Percentiles rank a stretch among this genome's conserved stretches.
phyloP scores from a whole-genome alignment of 2,797 vertebrate species.

The Enteromius mattozi region DNA sequence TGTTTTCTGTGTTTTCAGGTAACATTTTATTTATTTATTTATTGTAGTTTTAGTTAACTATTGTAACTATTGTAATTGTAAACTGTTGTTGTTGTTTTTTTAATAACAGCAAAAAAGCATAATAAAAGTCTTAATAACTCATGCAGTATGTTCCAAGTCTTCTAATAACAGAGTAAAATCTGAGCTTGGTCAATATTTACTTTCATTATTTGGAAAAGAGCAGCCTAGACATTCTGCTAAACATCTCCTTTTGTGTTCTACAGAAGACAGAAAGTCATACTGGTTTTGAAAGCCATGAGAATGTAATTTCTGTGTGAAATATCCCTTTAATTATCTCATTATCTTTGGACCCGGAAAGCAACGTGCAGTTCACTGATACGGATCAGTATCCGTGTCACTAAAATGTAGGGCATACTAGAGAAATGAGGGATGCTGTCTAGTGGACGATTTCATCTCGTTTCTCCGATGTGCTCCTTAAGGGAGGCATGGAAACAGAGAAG shows the following conservation, averaged over 20 bases:
- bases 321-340: background rate
- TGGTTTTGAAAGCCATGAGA: background rate
- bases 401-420: conserved; percentile 31
- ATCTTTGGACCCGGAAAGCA: background rate
- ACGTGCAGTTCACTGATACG: background rate
- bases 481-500: background rate
- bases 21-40: background rate
- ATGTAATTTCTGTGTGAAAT: background rate
- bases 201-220: background rate
- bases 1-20: background rate
- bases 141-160: background rate
- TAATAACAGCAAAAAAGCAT: background rate
- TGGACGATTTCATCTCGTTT: conserved; percentile 17
- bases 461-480: conserved; percentile 20
- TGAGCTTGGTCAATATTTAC: background rate
- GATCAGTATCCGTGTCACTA: conserved; percentile 15
- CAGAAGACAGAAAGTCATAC: background rate
- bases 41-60: background rate
- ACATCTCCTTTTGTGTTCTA: background rate
- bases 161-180: background rate
- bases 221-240: background rate
- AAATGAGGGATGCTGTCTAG: conserved; percentile 23
- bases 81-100: too few species aligned
- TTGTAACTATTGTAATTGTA: background rate
- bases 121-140: background rate